A percentile compares a stretch with the other conserved stretches of the same genome.
These are phyloP conservation scores for Bubalus kerabau DNA, from an alignment of 2,113 vertebrate genomes.

Conservation along the genomic window DNA sequence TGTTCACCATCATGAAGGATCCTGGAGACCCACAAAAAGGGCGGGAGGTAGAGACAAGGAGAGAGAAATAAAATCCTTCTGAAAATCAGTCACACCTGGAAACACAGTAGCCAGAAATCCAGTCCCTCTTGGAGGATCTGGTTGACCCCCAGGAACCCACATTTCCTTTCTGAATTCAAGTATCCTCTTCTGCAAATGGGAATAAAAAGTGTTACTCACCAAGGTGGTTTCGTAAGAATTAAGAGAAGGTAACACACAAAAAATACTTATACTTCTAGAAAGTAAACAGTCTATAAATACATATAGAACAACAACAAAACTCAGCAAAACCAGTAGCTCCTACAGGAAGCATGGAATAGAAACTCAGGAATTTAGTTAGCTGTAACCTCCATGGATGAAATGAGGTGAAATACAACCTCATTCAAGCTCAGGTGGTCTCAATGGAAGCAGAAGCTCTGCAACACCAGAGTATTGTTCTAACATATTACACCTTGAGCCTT, in stretches of 20 bases:
- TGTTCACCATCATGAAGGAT: constrained; percentile 98
- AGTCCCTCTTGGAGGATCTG: background rate
- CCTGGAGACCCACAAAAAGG: constrained; percentile 74
- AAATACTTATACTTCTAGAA: background rate
- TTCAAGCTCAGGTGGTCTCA: background rate
- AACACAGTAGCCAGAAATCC: background rate
- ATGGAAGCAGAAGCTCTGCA: background rate
- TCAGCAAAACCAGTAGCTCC: background rate
- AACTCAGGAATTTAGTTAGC: background rate
- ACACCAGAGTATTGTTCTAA: background rate
- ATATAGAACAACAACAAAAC: background rate
- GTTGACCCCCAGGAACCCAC: background rate
- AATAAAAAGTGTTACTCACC: background rate
- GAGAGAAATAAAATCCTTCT: constrained; percentile 59
- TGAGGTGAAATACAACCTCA: background rate
- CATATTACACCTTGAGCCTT: background rate
- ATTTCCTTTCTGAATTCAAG: background rate
- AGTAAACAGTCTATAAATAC: background rate
- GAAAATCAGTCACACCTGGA: background rate
- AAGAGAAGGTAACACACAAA: background rate
- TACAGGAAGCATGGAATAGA: background rate
- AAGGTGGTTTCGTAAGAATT: background rate
- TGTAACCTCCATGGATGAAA: background rate
- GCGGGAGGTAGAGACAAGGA: background rate
- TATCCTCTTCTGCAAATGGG: background rate